Evolutionary conservation across 1,140 invertebrate genomes (phyloP).

Genomic region (Streblospio benedicti): DNA sequence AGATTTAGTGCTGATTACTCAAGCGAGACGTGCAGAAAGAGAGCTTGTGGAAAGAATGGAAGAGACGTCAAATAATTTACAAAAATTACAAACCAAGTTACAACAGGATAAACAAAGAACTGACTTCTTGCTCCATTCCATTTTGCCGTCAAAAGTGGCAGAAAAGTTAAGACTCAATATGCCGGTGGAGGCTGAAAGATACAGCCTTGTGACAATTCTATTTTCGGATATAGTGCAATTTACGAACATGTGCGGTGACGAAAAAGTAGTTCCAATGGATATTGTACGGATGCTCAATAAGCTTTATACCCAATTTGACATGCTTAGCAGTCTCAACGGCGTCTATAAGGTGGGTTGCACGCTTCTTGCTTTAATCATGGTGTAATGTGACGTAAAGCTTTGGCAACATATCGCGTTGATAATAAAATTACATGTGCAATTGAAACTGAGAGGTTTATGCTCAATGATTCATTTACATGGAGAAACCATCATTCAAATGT

Average conservation of each 20-base stretch:
- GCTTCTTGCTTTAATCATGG: too few species aligned
- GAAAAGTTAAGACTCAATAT: slow-evolving; percentile 78
- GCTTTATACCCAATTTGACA: slow-evolving; percentile 17
- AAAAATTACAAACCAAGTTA: slow-evolving; percentile 78
- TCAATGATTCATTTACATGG: too few species aligned
- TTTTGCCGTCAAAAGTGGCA: slow-evolving; percentile 79
- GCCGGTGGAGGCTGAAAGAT: slow-evolving; percentile 45
- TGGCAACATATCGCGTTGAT: too few species aligned
- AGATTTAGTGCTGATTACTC: slow-evolving; percentile 86
- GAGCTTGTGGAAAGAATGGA: slow-evolving; percentile 88
- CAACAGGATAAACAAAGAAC: slow-evolving; percentile 91
- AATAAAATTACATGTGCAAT: too few species aligned
- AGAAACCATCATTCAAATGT: too few species aligned
- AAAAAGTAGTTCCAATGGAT: slow-evolving; percentile 65
- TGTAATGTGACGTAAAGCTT: too few species aligned
- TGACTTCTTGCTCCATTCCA: slow-evolving; percentile 85
- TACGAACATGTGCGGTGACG: slow-evolving; percentile 65
- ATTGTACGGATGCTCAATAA: slow-evolving; percentile 44
- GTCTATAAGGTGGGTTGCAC: slow-evolving; percentile 14
- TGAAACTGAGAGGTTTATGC: too few species aligned
- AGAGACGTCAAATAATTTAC: slow-evolving; percentile 51
- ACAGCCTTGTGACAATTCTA: slow-evolving; percentile 41
- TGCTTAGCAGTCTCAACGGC: slow-evolving; percentile 13
- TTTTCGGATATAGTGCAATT: slow-evolving; percentile 73
- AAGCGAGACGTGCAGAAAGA: slow-evolving; percentile 92